phyloP scores from a whole-genome alignment of 1,140 invertebrate genomes.

The Drosophila subpulchrella region DNA sequence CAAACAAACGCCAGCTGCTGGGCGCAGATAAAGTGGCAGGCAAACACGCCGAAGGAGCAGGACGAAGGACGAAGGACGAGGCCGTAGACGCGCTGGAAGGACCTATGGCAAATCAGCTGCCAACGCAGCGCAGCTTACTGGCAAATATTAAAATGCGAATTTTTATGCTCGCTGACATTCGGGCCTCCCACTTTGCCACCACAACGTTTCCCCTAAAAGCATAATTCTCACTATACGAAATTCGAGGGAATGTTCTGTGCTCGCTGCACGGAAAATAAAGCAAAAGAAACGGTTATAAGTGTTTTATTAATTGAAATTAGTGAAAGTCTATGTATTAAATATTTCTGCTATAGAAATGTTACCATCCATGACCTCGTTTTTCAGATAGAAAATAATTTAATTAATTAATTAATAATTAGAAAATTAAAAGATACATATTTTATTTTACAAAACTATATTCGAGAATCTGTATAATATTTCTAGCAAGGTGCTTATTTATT shows the following conservation, averaged over 20 bases:
- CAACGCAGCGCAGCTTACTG: conserved; percentile 72
- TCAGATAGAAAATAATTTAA: no score
- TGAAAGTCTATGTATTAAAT: no score
- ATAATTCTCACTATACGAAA: conserved; percentile 71
- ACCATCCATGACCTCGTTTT: no score
- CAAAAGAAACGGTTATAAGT: no score
- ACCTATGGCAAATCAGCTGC: conserved; percentile 73
- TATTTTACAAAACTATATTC: no score
- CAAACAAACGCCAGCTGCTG: conserved; percentile 81
- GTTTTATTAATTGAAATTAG: no score
- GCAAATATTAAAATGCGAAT: conserved; percentile 83
- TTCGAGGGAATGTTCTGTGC: conserved; percentile 26
- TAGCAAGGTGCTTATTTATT: no score
- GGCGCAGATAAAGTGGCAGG: conserved; percentile 76
- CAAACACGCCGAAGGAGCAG: conserved; percentile 58
- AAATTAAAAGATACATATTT: no score
- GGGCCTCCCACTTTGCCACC: conserved; percentile 40
- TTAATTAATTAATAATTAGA: no score
- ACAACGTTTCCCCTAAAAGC: conserved; percentile 16
- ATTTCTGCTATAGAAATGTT: no score
- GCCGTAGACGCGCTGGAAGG: conserved; percentile 8
- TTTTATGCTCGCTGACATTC: conserved; percentile 78
- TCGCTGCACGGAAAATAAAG: conserved; percentile 2
- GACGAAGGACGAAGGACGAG: conserved; percentile 5
- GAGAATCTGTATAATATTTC: no score